Evolutionary conservation across 2,797 vertebrate genomes (phyloP), one percentile per base, ranked within the genome.

Genomic region (Enteromius afrohamiltoni): DNA sequence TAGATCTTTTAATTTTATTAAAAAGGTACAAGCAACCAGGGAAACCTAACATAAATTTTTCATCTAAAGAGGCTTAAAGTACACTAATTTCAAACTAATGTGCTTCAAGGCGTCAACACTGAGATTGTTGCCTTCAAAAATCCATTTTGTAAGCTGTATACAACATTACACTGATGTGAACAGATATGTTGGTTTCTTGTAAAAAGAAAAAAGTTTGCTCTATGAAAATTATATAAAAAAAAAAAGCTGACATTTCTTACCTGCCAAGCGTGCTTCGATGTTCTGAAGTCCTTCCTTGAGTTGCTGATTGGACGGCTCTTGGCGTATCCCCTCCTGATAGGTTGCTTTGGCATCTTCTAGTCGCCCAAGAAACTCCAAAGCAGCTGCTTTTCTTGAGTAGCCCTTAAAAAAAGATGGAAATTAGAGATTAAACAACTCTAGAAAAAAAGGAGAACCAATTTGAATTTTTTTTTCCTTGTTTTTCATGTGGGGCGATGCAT

Each of bases 361-460:
- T 31, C 95, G 94, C 60, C 96, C 96, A 55, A 98, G 95, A 90
- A 99, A 99, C 87, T 98, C 97, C 85, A 96, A 87, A 0, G 97
- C 96, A 0, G 97, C 95, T 67, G 97, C 97, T 92, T 99, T 99
- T 74, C 97, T 91, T 0, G 97, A 99, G 89, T 99, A 99, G 9
- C 97, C 97, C 97, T 99, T 86, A 60, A 87, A 45, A 77, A 86
- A 80, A 5, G 45, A 55, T 85, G 62, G 51, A 14, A 8, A 23
- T 31, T 34, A 0, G 65, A 51, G 21, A 62, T 47, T 11, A 40
- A 31, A 31, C 3, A 29, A 7, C 19, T 40, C 14, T 37, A 21
- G 1, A 26, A 77, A 31, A 74, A 31, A 16, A 37, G 0, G 23
- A 70, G 0, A 45, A 23, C n/a, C 2, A 34, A 67, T 2, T 4